These are phyloP conservation scores for Charaxes varanes DNA, from an alignment of 1,140 invertebrate genomes.

Conservation along the genomic window DNA sequence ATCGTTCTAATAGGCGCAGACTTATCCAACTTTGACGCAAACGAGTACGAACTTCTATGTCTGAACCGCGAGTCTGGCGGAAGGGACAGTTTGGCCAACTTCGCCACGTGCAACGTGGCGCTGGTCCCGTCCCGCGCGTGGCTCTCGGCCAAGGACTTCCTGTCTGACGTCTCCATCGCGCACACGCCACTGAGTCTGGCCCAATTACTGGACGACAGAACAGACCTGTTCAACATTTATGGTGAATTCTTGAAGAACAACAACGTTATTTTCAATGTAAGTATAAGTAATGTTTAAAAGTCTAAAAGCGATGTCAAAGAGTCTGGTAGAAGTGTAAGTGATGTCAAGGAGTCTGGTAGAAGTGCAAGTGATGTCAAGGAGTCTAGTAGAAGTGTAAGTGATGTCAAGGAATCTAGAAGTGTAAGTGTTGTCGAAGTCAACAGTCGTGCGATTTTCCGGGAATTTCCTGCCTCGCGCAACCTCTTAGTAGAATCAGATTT, in stretches of 20 bases:
- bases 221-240: conserved; percentile 62
- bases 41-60: conserved; percentile 52
- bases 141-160: conserved; percentile 54
- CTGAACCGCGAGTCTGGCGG: conserved; percentile 52
- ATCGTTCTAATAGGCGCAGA: conserved; percentile 52
- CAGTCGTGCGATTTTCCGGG: too few species aligned
- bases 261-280: conserved; percentile 66
- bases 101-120: conserved; percentile 47
- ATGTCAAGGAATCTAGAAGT: too few species aligned
- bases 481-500: too few species aligned
- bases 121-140: conserved; percentile 56
- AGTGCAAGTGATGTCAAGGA: too few species aligned
- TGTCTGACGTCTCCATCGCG: conserved; percentile 61
- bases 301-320: too few species aligned
- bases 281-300: too few species aligned
- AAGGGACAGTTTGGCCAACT: conserved; percentile 32
- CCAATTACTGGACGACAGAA: conserved; percentile 37
- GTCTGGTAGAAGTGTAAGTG: too few species aligned
- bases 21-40: conserved; percentile 36
- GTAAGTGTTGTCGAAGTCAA: too few species aligned
- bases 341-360: too few species aligned
- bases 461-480: too few species aligned
- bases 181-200: conserved; percentile 60
- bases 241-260: conserved; percentile 68
- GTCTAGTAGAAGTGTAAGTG: too few species aligned